Base-by-base conservation (phyloP, 2,797 vertebrate genomes). In the Pelodytes ibericus region DNA sequence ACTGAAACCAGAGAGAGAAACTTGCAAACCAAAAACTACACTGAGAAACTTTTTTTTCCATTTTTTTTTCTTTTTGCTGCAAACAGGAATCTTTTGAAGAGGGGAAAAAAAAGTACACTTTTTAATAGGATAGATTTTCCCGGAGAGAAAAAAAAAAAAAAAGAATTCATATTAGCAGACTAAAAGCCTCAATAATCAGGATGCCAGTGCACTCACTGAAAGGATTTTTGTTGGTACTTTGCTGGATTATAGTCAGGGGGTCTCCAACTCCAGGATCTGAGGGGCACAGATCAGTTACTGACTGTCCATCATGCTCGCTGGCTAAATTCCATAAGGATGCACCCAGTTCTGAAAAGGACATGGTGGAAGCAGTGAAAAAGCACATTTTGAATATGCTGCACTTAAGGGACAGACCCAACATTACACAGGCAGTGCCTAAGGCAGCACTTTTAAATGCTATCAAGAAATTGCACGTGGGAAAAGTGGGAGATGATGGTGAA, bases 341-440 rank as follows among this genome's bases (percentile, higher is more conserved):
- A 83, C 75, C 92, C 80, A 87, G 84, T 84, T 85, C 89, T 63
- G 94, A 95, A 86, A 90, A 83, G 8, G 94, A 97, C 87, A 95
- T 98, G 94, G 95, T 97, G 85, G 96, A 98, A 87, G 96, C 95
- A 15, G 96, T 98, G 67, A 99, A 99, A 87, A 93, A 89, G 75
- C 97, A 99, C 92, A 98, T 99, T 70, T 86, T 99, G 74, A 96
- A 92, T 88, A 96, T 97, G 96, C 88, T 99, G 90, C 96, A 99
- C 87, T 90, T 99, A 90, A 90, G 96, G 80, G 83, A 93, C 82
- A 95, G 95, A 84, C 97, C 97, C 77, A 97, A 99, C 85, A 91
- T 98, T 83, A 98, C 93, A 2, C 94, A 95, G 83, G 91, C 94
- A 0, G 93, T 98, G 79, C 96, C 96, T 76, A 95, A 95, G 36